phyloP scores from a whole-genome alignment of 2,888 invertebrate species.

The Pachliopta kotzebuea region DNA sequence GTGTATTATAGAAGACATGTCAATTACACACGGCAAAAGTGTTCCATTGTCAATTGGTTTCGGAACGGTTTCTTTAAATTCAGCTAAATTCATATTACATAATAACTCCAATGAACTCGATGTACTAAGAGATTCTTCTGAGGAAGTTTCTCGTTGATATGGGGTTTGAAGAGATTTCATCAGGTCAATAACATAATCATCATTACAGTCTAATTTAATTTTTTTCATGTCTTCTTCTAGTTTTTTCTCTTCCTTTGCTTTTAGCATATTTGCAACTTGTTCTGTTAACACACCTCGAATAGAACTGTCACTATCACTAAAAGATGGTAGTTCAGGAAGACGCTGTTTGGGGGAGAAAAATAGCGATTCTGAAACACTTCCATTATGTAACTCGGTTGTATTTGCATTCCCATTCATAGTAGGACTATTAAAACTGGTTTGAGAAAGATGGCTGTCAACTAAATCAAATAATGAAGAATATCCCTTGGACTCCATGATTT shows the following conservation, averaged over 20 bases:
- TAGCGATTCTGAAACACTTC: conserved; percentile 46
- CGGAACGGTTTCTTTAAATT: conserved; percentile 36
- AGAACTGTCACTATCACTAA: conserved; percentile 46
- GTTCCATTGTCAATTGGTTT: conserved; percentile 35
- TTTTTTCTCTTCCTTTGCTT: conserved; percentile 55
- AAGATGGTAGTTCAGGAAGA: conserved; percentile 48
- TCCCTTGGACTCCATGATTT: conserved; percentile 48
- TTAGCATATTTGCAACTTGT: conserved; percentile 66
- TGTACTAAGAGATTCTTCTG: conserved; percentile 40
- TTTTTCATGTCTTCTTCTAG: conserved; percentile 46
- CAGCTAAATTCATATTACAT: conserved; percentile 43
- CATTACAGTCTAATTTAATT: conserved; percentile 44
- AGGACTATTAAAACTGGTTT: conserved; percentile 46
- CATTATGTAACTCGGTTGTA: conserved; percentile 32
- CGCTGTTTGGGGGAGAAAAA: conserved; percentile 42
- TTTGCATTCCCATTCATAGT: not conserved
- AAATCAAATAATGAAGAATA: conserved; percentile 62
- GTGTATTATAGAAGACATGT: conserved; percentile 58
- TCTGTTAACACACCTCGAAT: conserved; percentile 52
- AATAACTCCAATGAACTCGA: conserved; percentile 57
- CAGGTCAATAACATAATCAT: conserved; percentile 58
- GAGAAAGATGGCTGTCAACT: conserved; percentile 66
- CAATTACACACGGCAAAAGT: conserved; percentile 49
- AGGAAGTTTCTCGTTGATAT: conserved; percentile 29
- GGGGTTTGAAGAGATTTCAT: conserved; percentile 53